Base-by-base conservation (phyloP, 2,888 invertebrate species). In the Noctua janthe region DNA sequence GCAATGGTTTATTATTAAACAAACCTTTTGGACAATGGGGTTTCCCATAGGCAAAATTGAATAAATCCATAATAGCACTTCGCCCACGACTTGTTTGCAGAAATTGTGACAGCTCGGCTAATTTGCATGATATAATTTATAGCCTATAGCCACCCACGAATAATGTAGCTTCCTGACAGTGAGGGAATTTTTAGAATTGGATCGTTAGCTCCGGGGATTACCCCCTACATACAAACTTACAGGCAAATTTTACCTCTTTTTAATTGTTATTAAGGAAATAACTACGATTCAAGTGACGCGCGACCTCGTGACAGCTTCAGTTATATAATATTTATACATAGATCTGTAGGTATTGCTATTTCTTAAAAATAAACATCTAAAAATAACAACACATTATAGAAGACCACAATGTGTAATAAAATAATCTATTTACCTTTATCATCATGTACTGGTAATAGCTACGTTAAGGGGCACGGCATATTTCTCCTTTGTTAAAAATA, bases 401-500 rank as follows among this genome's bases (percentile, higher is more conserved):
- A 17, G 15, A 67, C 43, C 39, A 79, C 23, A 54, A 20, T 54
- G 17, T 59, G 35, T 59, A 54, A 51, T 35, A 35, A 70, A 74
- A 76, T 29, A 56, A 62, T 49, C 35, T 29, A 72, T 76, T 73
- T 17, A 64, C 35, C 17, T 43, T 35, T 5, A 49, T 51, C 77
- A 35, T 49, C 59, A 23, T 20, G 15, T 47, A 29, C 20, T 20
- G 13, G 10, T 23, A 20, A 35, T 17, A 10, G 39, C 13, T 49
- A 59, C 39, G 10, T 51, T 8, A 29, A 35, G 67, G 69, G 78
- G 84, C 77, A 49, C 62, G 81, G 76, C 71, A 79, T 79, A 76
- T 78, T 86, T 86, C 47, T 64, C 49, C 51, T 39, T 62, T 66
- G 71, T 59, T 81, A 88, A 84, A 86, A 87, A 88, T 90, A 90